Evolutionary conservation across 1,140 invertebrate genomes (phyloP), one percentile per base, ranked within the genome.

Genomic region (Steinernema khuongi): DNA sequence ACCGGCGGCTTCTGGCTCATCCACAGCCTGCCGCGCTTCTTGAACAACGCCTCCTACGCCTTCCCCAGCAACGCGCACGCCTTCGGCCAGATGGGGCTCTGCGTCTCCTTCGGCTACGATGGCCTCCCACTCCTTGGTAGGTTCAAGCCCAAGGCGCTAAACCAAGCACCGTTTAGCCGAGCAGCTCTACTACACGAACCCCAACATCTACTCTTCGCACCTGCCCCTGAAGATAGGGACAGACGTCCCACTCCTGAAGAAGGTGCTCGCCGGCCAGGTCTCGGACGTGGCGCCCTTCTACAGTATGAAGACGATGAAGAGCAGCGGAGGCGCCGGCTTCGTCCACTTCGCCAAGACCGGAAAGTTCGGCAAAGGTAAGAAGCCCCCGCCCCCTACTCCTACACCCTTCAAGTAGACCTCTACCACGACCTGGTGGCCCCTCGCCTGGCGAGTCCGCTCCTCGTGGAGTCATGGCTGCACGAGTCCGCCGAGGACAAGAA

Each of bases 21-120:
- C 60, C 76, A 77, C 29, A 72, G 69, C 50, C 74, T 77, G 29
- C 76, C 76, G 22, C 74, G 73, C 31, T 77, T 77, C 60, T 73
- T 73, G 1, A 71, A 32, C 43, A 74, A 76, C 19, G 30, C 43
- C 31, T 41, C 26, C 29, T 77, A 68, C 66, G 67, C 36, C 14
- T 77, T 67, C 50, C 76, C 76, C 26, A 31, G 73, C 19, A 77
- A 74, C 69, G 76, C 76, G 11, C 70, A 75, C 41, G 36, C 26
- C 17, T 77, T 72, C 69, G 76, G 76, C 1, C 76, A 77, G 72
- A 74, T 74, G 73, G 76, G 76, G 69, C 74, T 77, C 33, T 77
- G 76, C 70, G 70, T 77, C 50, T 74, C 76, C 0, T 70, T 74
- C 32, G 31, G 30, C 31, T 77, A 74, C 41, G 31, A 67, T 17